phyloP scores from a whole-genome alignment of 2,113 vertebrate genomes.

The Colossoma macropomum region DNA sequence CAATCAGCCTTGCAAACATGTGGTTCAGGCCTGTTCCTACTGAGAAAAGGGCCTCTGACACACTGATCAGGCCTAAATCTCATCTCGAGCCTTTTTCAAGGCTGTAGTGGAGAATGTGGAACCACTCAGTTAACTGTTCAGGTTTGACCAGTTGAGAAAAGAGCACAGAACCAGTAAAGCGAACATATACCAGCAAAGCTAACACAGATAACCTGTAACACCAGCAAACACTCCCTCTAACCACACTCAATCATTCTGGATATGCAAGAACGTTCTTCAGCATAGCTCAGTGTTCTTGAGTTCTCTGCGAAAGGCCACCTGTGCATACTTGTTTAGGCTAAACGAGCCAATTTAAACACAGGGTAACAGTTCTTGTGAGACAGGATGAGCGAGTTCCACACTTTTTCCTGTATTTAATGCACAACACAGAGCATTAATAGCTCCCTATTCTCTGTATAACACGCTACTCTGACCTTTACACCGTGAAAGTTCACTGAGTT shows the following conservation, averaged over 20 bases:
- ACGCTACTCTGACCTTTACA: no score
- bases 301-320: not conserved
- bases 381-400: not conserved
- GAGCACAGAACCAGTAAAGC: not conserved
- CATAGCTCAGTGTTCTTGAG: not conserved
- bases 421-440: no score
- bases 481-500: no score
- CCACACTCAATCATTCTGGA: not conserved
- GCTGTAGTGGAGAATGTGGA: not conserved
- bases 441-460: not conserved
- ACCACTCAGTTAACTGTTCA: not conserved
- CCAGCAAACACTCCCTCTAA: constrained; percentile 21
- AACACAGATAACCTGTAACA: not conserved
- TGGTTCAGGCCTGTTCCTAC: not conserved
- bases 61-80: not conserved
- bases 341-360: not conserved
- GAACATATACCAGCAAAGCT: not conserved
- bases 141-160: not conserved
- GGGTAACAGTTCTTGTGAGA: not conserved
- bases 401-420: not conserved
- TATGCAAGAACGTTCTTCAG: not conserved
- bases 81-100: not conserved
- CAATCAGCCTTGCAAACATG: not conserved
- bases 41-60: not conserved
- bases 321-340: not conserved